A percentile compares a stretch with the other conserved stretches of the same genome.
Conservation (phyloP, 37 sponge, comb jelly and placozoan species). For the Trichoplax adhaerens region DNA sequence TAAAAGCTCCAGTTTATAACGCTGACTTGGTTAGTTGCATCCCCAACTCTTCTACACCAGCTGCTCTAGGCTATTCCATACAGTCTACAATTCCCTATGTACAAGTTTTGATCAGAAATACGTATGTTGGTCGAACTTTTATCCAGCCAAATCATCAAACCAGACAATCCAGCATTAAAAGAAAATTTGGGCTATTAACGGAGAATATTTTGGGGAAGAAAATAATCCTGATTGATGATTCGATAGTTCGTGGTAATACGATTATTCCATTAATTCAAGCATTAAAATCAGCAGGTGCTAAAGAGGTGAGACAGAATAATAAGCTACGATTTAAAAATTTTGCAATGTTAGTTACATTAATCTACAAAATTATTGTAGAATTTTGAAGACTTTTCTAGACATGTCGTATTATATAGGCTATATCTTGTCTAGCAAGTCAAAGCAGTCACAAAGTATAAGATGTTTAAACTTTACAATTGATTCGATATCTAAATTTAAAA, state of each 20-base stretch:
- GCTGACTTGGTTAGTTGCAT: conserved; percentile 16
- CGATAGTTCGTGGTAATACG: conserved; percentile 10
- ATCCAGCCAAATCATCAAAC: conserved; percentile 1
- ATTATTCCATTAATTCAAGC: neutral
- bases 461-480: too few relatives aligned
- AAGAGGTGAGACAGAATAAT: neutral
- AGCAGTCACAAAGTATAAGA: too few relatives aligned
- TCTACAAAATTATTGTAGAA: too few relatives aligned
- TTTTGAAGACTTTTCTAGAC: too few relatives aligned
- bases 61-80: conserved; percentile 12
- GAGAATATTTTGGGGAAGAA: conserved; percentile 12
- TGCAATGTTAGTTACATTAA: too few relatives aligned
- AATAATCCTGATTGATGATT: conserved; percentile 14
- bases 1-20: conserved; percentile 8
- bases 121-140: conserved; percentile 9
- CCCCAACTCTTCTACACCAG: conserved; percentile 12
- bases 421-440: too few relatives aligned
- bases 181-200: conserved; percentile 3
- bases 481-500: too few relatives aligned
- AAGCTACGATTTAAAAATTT: neutral
- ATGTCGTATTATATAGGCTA: too few relatives aligned
- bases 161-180: neutral
- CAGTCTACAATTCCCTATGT: conserved; percentile 1
- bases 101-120: conserved; percentile 6
- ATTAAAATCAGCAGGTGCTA: conserved; percentile 7